These are phyloP conservation scores for Oreohelix idahoensis DNA, from an alignment of 1,140 invertebrate genomes.

Conservation along the genomic window DNA sequence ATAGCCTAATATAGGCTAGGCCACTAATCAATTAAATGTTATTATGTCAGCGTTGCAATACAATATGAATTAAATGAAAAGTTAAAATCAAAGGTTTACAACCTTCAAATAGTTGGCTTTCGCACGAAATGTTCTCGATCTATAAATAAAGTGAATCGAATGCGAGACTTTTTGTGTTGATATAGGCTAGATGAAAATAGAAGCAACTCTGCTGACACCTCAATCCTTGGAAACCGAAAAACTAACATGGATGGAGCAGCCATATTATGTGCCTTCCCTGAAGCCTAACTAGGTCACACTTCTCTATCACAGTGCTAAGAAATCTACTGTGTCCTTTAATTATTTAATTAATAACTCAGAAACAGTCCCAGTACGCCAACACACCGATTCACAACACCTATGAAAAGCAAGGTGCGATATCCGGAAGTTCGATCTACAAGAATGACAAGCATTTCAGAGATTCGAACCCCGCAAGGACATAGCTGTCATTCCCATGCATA, in stretches of 20 bases:
- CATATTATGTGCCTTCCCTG: neutral
- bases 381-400: conserved; percentile 1
- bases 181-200: too few relatives aligned
- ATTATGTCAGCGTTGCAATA: too few relatives aligned
- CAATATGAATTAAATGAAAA: too few relatives aligned
- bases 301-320: neutral
- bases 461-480: conserved; percentile 79
- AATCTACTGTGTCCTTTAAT: neutral
- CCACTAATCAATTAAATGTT: too few relatives aligned
- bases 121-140: too few relatives aligned
- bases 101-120: too few relatives aligned
- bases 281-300: neutral
- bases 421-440: conserved; percentile 74
- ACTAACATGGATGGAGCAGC: conserved; percentile 28
- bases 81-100: too few relatives aligned
- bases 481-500: conserved; percentile 80
- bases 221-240: conserved; percentile 19
- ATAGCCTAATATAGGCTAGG: too few relatives aligned
- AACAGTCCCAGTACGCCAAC: neutral
- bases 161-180: too few relatives aligned
- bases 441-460: conserved; percentile 86
- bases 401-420: conserved; percentile 37
- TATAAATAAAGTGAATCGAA: too few relatives aligned
- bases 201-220: too few relatives aligned
- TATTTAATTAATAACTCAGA: neutral